Evolutionary conservation across 2,888 invertebrate genomes (phyloP).

Genomic region (Dastarcus helophoroides): DNA sequence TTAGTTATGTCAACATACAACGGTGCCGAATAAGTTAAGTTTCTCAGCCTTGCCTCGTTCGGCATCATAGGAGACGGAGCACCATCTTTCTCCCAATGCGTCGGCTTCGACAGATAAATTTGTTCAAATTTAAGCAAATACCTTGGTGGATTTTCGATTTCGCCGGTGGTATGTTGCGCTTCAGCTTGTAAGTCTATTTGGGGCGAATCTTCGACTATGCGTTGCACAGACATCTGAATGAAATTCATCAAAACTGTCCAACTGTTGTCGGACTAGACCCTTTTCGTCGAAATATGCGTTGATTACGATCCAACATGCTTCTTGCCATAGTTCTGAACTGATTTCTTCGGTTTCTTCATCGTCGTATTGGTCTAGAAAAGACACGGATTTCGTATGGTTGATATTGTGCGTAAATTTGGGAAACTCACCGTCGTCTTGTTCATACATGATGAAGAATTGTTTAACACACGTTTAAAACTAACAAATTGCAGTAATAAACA

Average conservation of each 20-base stretch:
- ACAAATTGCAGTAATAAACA: too few relatives aligned
- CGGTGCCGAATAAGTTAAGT: constrained; percentile 96
- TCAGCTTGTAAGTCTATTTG: constrained; percentile 96
- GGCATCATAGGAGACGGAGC: constrained; percentile 99
- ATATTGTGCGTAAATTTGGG: neutral
- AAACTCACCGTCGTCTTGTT: constrained; percentile 30
- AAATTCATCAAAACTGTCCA: constrained; percentile 99
- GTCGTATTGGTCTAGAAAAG: constrained; percentile 45
- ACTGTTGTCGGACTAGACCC: constrained; percentile 95
- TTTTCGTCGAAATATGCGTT: constrained; percentile 99
- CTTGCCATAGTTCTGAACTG: constrained; percentile 97
- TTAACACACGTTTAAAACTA: too few relatives aligned
- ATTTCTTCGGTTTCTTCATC: constrained; percentile 92
- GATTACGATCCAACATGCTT: constrained; percentile 99
- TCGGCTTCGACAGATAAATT: constrained; percentile 97
- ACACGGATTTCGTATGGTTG: neutral
- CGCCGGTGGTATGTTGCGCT: constrained; percentile 90
- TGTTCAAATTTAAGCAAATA: constrained; percentile 96
- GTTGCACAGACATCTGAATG: constrained; percentile 98
- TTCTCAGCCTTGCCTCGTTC: constrained; percentile 94
- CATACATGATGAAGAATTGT: too few relatives aligned
- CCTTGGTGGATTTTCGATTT: constrained; percentile 81
- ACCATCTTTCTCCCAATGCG: constrained; percentile 99
- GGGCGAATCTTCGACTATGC: constrained; percentile 98
- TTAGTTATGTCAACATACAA: constrained; percentile 98